Base-by-base conservation (phyloP, 2,888 invertebrate genomes). In the Hoplodrina ambigua region DNA sequence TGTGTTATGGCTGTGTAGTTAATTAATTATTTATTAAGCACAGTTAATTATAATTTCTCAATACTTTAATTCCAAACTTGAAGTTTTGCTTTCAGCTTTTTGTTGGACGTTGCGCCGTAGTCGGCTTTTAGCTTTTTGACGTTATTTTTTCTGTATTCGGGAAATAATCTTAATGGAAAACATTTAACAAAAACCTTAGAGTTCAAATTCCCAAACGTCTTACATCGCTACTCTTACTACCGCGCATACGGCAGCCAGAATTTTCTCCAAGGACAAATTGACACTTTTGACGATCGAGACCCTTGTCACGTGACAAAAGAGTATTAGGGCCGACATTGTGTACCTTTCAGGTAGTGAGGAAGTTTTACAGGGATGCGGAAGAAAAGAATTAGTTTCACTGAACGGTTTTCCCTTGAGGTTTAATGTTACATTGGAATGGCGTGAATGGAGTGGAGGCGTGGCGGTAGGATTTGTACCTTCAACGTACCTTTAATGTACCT, bases 271-370 rank as follows among this genome's bases (percentile, higher is more conserved):
- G 37, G 65, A 70, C 59, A 71, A 73, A 72, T 74, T 81, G 76
- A 62, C 75, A 78, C 66, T 72, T 80, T 70, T 74, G 81, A 77
- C 71, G 67, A 70, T 64, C 55, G 46, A 6, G 13, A 83, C 83
- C 83, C 78, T 69, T 72, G 54, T 82, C 84, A 81, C 53, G 33
- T 20, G 37, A 72, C 57, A 63, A 72, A 58, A 17, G 44, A 50
- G 37, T 71, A 64, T 70, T 81, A 71, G 52, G 50, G 10, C 19
- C 55, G 53, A 60, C 62, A 73, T 65, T 67, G 77, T 76, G 49
- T 80, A 44, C 52, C 46, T 63, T 59, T 66, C 53, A 76, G 66
- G 63, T 54, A 78, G 72, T 1, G 53, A 54, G 53, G 53, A 75
- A 75, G 58, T 50, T 76, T 75, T 70, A 75, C 41, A 68, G 44